Base-by-base conservation (phyloP, 2,797 vertebrate genomes). In the Syngnathus rostellatus region DNA sequence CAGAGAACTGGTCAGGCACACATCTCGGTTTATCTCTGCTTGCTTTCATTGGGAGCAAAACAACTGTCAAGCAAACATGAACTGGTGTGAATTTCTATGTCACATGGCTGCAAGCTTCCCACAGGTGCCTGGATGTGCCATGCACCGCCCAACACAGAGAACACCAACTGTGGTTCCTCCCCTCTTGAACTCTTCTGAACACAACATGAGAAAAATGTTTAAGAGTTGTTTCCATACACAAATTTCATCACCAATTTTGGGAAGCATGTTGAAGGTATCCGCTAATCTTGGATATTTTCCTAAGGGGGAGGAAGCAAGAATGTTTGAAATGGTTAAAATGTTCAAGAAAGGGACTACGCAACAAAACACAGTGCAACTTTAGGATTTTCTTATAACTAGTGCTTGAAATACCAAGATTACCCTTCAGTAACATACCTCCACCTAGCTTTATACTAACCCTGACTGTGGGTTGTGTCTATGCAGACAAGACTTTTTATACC, bases 121-220 rank as follows among this genome's bases (percentile, higher is more conserved):
- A 65, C 74, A 72, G 69, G 77, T 83, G 65, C 75, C 73, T 74
- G 75, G 76, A 79, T 3, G 73, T 81, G 69, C 76, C 73, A 66
- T 63, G 76, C 63, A 0, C 71, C 57, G 66, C 66, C 57, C 54
- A 72, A 73, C 70, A 19, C 48, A 51, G 48, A 66, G 40, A 72
- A 72, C 53, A 70, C 62, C 58, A 75, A 60, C 66, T 45, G 46
- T 66, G 38, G n/a, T 61, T 68, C 67, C 73, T 72, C 66, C 68
- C 62, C 59, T 72, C 68, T 66, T 68, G 69, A 68, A 51, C 58
- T 77, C 57, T 45, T 57, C 50, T 67, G 67, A 74, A 76, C 72
- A 77, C 72, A 77, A 69, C 61, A 64, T 1, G 0, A 39, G 41
- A 57, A 66, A 77, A 72, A 75, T 69, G 57, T 79, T 62, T 74